A percentile compares a stretch with the other conserved stretches of the same genome.
phyloP scores from a whole-genome alignment of 2,797 vertebrate genomes.

The Myiothlypis chrysogaster region DNA sequence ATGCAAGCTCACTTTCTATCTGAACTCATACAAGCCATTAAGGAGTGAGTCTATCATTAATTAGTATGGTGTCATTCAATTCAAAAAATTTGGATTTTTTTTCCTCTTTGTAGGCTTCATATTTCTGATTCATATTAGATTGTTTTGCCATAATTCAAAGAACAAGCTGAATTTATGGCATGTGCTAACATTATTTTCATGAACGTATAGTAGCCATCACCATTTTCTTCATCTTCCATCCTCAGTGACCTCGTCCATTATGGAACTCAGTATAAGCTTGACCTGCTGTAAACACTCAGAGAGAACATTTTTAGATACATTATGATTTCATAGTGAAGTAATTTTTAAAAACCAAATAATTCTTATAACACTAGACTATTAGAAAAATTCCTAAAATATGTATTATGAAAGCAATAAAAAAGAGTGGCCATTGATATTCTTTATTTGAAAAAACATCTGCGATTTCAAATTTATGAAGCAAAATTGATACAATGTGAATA shows the following conservation, averaged over 20 bases:
- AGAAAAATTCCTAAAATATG: neutral
- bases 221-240: neutral
- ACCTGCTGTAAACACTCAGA: neutral
- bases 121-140: neutral
- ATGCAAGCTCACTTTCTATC: neutral
- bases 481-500: neutral
- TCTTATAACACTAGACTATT: neutral
- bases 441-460: rapidly evolving
- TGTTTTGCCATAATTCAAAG: neutral
- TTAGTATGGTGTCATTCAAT: neutral
- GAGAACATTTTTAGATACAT: neutral
- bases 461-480: neutral
- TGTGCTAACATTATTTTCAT: neutral
- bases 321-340: neutral
- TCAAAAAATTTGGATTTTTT: neutral
- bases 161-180: neutral
- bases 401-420: neutral
- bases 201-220: neutral
- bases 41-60: neutral
- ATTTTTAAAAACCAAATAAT: neutral
- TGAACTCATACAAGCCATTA: neutral
- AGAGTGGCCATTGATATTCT: neutral
- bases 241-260: neutral
- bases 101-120: neutral
- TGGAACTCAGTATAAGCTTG: neutral